phyloP scores from a whole-genome alignment of 2,797 vertebrate genomes.

The Syncerus caffer region DNA sequence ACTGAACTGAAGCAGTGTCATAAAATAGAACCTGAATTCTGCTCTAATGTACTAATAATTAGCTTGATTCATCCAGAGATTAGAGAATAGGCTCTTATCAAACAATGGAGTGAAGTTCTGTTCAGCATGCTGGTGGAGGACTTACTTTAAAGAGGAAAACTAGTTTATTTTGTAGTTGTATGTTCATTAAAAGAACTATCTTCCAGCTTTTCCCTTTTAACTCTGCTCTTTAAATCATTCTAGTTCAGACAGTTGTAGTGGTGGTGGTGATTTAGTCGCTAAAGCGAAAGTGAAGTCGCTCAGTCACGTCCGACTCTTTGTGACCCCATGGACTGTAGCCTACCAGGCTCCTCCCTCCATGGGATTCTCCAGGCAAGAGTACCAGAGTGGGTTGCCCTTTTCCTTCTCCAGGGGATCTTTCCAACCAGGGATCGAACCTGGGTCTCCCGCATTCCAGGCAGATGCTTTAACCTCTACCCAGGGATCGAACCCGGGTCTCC shows the following conservation, averaged over 20 bases:
- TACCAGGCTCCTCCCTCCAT: no score
- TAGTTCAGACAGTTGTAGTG: background rate
- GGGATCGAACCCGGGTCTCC: no score
- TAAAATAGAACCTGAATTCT: background rate
- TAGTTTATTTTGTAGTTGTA: background rate
- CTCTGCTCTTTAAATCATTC: background rate
- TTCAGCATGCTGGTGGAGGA: background rate
- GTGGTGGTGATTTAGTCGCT: background rate
- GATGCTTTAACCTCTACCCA: background rate
- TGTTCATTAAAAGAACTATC: background rate
- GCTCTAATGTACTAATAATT: background rate
- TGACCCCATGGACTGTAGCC: no score
- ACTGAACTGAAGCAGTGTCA: background rate
- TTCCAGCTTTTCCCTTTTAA: background rate
- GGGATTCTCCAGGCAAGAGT: no score
- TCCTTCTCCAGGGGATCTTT: no score
- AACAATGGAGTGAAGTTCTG: background rate
- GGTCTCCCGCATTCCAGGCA: no score
- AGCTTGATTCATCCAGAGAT: background rate
- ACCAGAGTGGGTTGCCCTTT: no score
- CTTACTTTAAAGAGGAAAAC: background rate
- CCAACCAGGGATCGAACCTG: no score
- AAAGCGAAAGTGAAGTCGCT: no score
- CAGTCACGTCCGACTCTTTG: no score
- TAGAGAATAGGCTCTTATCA: background rate